A percentile compares a stretch with the other conserved stretches of the same genome.
phyloP scores from a whole-genome alignment of 2,797 vertebrate species.

The Xiphophorus birchmanni region DNA sequence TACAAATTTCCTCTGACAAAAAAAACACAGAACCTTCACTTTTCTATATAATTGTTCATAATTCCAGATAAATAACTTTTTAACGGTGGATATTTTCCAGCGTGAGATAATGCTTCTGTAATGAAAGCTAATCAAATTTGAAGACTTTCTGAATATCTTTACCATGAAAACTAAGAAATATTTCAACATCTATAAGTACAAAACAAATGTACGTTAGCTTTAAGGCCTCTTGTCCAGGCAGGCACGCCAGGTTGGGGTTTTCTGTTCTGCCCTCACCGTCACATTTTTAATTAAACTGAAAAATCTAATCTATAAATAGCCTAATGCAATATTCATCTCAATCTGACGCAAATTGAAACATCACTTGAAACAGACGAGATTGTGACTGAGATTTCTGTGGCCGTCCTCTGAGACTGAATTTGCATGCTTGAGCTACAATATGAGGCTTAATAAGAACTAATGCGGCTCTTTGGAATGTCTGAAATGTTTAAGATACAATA shows the following conservation, averaged over 20 bases:
- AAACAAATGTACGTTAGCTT: background rate
- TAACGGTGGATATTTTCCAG: background rate
- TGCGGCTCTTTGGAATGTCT: slow-evolving; percentile 8
- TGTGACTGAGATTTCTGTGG: slow-evolving; percentile 2
- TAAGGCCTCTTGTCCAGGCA: background rate
- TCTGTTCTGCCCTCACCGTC: background rate
- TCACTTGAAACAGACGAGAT: background rate
- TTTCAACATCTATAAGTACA: background rate
- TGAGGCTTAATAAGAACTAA: slow-evolving; percentile 26
- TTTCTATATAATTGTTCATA: background rate
- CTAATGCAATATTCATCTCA: background rate
- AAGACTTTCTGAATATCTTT: background rate
- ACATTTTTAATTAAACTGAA: background rate
- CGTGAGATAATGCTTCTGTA: background rate
- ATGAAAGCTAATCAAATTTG: background rate
- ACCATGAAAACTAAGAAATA: background rate
- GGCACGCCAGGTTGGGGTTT: background rate
- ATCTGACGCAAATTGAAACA: background rate
- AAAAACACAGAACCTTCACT: background rate
- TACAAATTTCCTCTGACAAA: background rate
- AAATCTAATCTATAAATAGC: slow-evolving; percentile 1
- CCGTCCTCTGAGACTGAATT: background rate
- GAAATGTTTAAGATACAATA: slow-evolving; percentile 19
- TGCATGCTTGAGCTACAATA: slow-evolving; percentile 8
- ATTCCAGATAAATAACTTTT: background rate